A percentile compares a stretch with the other conserved stretches of the same genome.
These are phyloP conservation scores for Drosophila orena DNA, from an alignment of 1,140 invertebrate species.

Conservation along the genomic window DNA sequence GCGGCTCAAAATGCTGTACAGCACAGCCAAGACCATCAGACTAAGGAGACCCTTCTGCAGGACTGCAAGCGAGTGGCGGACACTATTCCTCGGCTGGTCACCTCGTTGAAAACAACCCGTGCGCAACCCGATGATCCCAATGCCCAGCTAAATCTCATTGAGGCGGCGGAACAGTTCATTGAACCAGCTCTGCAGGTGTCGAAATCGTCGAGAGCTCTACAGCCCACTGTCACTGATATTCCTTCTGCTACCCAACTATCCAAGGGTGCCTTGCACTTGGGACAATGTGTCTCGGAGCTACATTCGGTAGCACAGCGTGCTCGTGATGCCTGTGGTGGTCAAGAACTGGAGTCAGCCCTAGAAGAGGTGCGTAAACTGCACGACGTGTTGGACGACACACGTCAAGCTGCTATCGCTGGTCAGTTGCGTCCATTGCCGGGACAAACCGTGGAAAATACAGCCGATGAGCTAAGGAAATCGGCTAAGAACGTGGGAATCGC, in stretches of 20 bases:
- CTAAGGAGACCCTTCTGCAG: slow-evolving; percentile 88
- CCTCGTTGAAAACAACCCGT: slow-evolving; percentile 91
- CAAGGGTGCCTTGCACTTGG: slow-evolving; percentile 76
- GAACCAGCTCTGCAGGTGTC: slow-evolving; percentile 89
- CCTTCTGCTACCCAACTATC: slow-evolving; percentile 89
- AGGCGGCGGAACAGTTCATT: slow-evolving; percentile 94
- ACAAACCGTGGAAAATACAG: slow-evolving; percentile 92
- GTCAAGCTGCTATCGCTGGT: slow-evolving; percentile 89
- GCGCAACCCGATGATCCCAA: slow-evolving; percentile 90
- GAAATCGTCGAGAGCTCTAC: slow-evolving; percentile 91
- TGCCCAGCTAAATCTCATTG: slow-evolving; percentile 93
- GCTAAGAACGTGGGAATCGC: slow-evolving; percentile 88
- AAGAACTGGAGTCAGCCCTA: slow-evolving; percentile 93
- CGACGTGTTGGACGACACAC: slow-evolving; percentile 92
- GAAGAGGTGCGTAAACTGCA: slow-evolving; percentile 93
- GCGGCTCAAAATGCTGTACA: slow-evolving; percentile 91
- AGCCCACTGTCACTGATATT: slow-evolving; percentile 94
- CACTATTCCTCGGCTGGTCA: slow-evolving; percentile 92
- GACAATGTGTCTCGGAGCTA: slow-evolving; percentile 86
- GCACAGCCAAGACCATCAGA: slow-evolving; percentile 86
- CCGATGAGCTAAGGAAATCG: slow-evolving; percentile 89
- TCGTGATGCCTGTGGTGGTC: slow-evolving; percentile 94
- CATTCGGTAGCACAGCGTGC: slow-evolving; percentile 92
- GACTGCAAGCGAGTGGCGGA: slow-evolving; percentile 92
- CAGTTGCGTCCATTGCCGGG: slow-evolving; percentile 93